These are phyloP conservation scores for Laticauda colubrina DNA, from an alignment of 2,113 vertebrate species.

Conservation along the genomic window DNA sequence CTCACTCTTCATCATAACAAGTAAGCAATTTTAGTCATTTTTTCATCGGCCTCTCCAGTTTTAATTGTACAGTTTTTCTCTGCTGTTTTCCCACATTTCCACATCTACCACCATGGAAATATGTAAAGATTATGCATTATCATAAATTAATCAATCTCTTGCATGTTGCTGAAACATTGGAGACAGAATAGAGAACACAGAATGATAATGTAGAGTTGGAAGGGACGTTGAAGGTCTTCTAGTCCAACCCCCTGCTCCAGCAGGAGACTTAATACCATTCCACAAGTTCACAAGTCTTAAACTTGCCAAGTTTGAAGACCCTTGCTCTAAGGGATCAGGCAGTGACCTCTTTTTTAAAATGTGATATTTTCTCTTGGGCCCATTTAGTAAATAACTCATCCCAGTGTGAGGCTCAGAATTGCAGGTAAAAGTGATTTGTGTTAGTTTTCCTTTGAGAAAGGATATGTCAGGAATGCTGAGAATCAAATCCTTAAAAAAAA, in stretches of 20 bases:
- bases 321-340: background rate
- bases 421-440: background rate
- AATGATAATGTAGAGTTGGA: background rate
- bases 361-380: background rate
- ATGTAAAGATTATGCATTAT: no score
- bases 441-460: constrained; percentile 5
- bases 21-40: no score
- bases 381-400: background rate
- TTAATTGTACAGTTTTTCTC: no score
- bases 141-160: no score
- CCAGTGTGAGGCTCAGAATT: background rate
- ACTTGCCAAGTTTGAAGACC: no score
- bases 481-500: background rate
- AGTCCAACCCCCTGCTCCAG: background rate
- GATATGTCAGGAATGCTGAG: background rate
- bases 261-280: background rate
- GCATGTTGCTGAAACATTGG: no score
- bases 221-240: background rate
- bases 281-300: no score
- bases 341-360: background rate
- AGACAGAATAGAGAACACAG: no score
- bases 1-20: no score
- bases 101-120: no score
- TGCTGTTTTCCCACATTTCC: no score
- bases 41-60: no score